Evolutionary conservation across 2,888 invertebrate species (phyloP).

Genomic region (Drosophila antonietae): DNA sequence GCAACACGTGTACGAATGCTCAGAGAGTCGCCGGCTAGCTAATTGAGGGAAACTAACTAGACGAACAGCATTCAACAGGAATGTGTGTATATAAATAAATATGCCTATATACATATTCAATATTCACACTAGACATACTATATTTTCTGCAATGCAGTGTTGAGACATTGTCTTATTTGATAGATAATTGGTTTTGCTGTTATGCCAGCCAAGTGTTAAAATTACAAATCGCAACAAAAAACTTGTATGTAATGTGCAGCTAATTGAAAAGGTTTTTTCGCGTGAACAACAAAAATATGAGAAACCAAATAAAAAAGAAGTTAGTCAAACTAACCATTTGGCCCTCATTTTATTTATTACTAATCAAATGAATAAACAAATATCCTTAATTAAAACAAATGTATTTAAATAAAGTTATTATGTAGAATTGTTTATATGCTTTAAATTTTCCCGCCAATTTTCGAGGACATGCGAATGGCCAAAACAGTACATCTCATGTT

Average conservation of each 20-base stretch:
- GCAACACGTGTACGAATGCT: slow-evolving; percentile 65
- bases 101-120: slow-evolving; percentile 6
- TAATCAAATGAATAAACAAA: background rate
- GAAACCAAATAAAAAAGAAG: background rate
- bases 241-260: slow-evolving; percentile 37
- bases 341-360: background rate
- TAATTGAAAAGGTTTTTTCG: slow-evolving; percentile 47
- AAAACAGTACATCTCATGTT: background rate
- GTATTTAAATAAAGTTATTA: background rate
- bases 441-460: slow-evolving; percentile 11
- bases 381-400: background rate
- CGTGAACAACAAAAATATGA: background rate
- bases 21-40: slow-evolving; percentile 24
- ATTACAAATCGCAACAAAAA: slow-evolving; percentile 57
- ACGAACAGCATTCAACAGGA: slow-evolving; percentile 14
- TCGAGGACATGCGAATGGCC: slow-evolving; percentile 30
- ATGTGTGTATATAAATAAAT: background rate
- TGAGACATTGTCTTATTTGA: slow-evolving; percentile 33
- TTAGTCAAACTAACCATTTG: background rate
- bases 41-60: slow-evolving; percentile 38
- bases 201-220: slow-evolving; percentile 52
- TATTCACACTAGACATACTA: slow-evolving; percentile 3
- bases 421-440: background rate
- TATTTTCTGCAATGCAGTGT: slow-evolving; percentile 25
- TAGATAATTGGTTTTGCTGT: slow-evolving; percentile 36